A percentile compares a stretch with the other conserved stretches of the same genome.
Conservation (phyloP, 2,113 vertebrate species). For the Panurus biarmicus region DNA sequence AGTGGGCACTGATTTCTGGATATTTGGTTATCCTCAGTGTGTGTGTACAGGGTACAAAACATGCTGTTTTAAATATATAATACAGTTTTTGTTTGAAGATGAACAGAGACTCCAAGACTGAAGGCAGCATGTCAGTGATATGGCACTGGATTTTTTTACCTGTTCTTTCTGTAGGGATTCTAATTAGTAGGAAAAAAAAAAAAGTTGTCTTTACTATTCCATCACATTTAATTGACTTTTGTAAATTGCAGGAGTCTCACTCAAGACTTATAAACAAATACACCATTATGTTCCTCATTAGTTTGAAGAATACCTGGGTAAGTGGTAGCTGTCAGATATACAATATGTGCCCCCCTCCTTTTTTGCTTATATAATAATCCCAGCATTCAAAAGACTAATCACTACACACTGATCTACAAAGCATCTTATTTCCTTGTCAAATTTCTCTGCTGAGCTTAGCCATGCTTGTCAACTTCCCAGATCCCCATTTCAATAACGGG, state of each 20-base stretch:
- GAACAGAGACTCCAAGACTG: not conserved
- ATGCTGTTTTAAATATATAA: not conserved
- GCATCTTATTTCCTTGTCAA: slow-evolving; percentile 85
- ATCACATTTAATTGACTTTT: slow-evolving; percentile 32
- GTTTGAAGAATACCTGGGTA: slow-evolving; percentile 64
- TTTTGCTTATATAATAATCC: slow-evolving; percentile 78
- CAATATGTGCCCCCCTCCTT: slow-evolving; percentile 64
- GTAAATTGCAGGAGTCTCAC: slow-evolving; percentile 19
- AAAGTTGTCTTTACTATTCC: slow-evolving; percentile 9
- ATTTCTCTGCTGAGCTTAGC: slow-evolving; percentile 77
- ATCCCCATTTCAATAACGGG: slow-evolving; percentile 79
- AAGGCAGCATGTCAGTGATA: not conserved
- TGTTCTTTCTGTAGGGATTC: not conserved
- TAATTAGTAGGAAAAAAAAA: not conserved
- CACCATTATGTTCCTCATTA: slow-evolving; percentile 69
- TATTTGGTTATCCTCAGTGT: not conserved
- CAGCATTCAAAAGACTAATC: slow-evolving; percentile 81
- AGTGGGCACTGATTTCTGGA: not conserved
- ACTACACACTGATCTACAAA: slow-evolving; percentile 76
- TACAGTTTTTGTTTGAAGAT: not conserved
- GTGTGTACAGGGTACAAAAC: not conserved
- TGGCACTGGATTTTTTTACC: not conserved
- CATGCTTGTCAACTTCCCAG: slow-evolving; percentile 80
- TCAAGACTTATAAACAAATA: slow-evolving; percentile 65
- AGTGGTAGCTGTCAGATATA: slow-evolving; percentile 61